Base-by-base conservation (phyloP, 2,797 vertebrate species). In the Pteropus rufus region DNA sequence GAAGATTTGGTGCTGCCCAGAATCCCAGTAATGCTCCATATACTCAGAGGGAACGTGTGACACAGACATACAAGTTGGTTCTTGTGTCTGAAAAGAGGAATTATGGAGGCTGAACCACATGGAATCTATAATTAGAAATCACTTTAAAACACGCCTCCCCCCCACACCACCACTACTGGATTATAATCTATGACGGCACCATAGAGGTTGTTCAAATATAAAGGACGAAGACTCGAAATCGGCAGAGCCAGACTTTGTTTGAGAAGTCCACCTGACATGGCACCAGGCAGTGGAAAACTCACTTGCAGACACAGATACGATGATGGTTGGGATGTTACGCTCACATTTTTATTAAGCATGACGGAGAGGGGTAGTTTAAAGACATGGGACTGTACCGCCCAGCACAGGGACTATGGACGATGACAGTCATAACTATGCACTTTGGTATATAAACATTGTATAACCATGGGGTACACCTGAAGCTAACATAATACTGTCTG, bases 181-280 rank as follows among this genome's bases (percentile, higher is more conserved):
- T 39, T 65, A 79, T 70, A 69, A 39, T 2, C 29, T 70, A 15
- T 12, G 8, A 6, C 15, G 14, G 34, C 18, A 8, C 7, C 23
- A 18, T 24, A 77, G 64, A 65, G 56, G 49, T 1, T 83, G 46
- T 31, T 64, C 49, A 31, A 24, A 67, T 0, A 10, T 19, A 29
- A 39, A 9, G 26, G 31, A 10, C 10, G 44, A 29, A 14, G 72
- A 31, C 8, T 41, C 9, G 58, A n/a, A 36, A 54, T 67, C 60
- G 31, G 16, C 18, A 44, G 29, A 44, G 49, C 5, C 19, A 34
- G 36, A 52, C 31, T 56, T 18, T 19, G 2, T 14, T 14, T 24
- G 2, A 9, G 46, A 76, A 0, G 1, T 34, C 41, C 9, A 2
- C 24, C 29, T 9, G 9, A 10, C 11, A 34, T 1, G 46, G 18